Evolutionary conservation across 2,797 vertebrate species (phyloP).

Genomic region (Chloroceryle amazona): DNA sequence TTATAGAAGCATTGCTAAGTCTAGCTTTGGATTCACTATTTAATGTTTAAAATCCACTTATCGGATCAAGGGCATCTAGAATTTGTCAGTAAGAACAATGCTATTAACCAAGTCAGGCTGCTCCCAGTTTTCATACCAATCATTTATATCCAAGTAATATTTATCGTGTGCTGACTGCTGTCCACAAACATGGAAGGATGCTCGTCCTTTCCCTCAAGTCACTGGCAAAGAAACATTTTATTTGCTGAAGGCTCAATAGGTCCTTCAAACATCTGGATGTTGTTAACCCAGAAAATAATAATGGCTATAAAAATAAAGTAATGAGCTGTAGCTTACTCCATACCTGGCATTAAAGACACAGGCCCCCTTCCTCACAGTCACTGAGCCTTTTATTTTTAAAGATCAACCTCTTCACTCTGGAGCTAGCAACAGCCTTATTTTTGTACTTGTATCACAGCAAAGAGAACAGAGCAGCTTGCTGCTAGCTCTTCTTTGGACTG

Average conservation of each 20-base stretch:
- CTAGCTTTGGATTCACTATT: background rate
- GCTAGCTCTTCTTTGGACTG: background rate
- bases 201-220: background rate
- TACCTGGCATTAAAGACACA: background rate
- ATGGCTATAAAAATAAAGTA: slow-evolving; percentile 13
- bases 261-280: background rate
- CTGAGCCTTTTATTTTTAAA: background rate
- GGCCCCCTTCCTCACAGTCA: background rate
- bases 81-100: background rate
- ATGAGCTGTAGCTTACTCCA: slow-evolving; percentile 12
- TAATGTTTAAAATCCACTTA: slow-evolving; percentile 13
- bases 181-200: background rate
- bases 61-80: background rate
- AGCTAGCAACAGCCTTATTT: background rate
- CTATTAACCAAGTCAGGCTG: background rate
- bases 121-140: background rate
- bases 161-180: background rate
- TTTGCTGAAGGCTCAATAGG: background rate
- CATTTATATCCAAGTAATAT: background rate
- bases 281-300: slow-evolving; percentile 20
- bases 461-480: background rate
- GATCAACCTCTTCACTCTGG: background rate
- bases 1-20: background rate
- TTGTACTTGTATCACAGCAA: background rate
- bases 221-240: background rate